Evolutionary conservation across 1,140 invertebrate genomes (phyloP), one percentile per base, ranked within the genome.

Genomic region (Forficula auricularia): DNA sequence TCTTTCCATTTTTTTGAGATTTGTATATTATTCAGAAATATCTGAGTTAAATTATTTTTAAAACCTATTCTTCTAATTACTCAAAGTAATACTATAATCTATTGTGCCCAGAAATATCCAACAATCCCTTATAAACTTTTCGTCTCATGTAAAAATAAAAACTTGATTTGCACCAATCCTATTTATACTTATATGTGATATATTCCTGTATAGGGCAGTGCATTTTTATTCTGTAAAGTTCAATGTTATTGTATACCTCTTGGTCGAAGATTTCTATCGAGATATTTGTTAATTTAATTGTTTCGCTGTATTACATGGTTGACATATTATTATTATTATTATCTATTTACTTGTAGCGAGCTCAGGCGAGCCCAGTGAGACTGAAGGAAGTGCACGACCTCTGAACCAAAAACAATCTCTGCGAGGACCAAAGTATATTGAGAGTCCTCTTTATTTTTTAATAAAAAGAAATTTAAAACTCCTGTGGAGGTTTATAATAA

Each of bases 121-220:
- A 42, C 16, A 46, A 39, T 38, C 34, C 34, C 34, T 4, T 38
- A 40, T 46, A 38, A 18, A 41, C 9, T 42, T 37, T 34, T 46
- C 22, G 10, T 27, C 22, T 27, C 22, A 27, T 27, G 22, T 6
- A 27, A 27, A 27, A 27, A 27, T 27, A 27, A 27, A 27, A 27
- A 27, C 35, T 42, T 39, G 42, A 35, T 32, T 14, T 46, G 46
- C 45, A 50, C 48, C 46, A 48, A 52, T 47, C 45, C 45, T 47
- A 49, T 35, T 38, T 46, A 46, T 42, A 36, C 22, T 38, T 50
- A 31, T 38, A 52, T 54, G 52, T 54, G 49, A 52, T 54, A 54
- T 50, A 52, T 49, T 50, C 45, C 40, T 46, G 48, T 48, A 43
- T 52, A 48, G 50, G 50, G 49, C 46, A 41, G 52, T 54, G 48